These are phyloP conservation scores for Alexandromys fortis DNA, from an alignment of 2,113 vertebrate species.

Conservation along the genomic window DNA sequence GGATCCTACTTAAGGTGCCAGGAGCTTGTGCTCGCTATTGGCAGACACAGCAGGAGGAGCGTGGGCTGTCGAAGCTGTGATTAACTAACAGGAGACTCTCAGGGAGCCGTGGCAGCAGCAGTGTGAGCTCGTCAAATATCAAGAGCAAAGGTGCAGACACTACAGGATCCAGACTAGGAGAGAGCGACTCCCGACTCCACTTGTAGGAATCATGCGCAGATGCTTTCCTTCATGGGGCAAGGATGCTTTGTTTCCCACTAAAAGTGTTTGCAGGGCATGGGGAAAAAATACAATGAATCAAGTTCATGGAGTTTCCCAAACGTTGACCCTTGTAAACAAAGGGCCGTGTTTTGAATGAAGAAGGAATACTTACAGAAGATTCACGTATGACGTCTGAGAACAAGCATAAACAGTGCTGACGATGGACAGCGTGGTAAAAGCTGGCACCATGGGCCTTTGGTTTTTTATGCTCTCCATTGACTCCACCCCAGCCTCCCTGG, in stretches of 20 bases:
- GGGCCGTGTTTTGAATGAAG: not conserved
- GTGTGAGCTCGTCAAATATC: conserved; percentile 42
- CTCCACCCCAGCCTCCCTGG: not conserved
- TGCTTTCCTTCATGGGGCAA: not conserved
- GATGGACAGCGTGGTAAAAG: not conserved
- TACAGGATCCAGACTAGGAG: conserved; percentile 10
- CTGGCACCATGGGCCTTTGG: not conserved
- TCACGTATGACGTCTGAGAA: not conserved
- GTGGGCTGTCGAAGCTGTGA: conserved; percentile 32
- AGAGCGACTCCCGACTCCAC: not conserved
- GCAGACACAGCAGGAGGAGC: conserved; percentile 43
- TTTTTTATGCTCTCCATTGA: not conserved
- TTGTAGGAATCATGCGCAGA: not conserved
- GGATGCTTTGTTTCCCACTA: not conserved
- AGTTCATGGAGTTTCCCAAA: conserved; percentile 7
- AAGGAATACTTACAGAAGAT: not conserved
- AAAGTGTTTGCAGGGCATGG: not conserved
- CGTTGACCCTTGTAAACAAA: not conserved
- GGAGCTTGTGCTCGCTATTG: not conserved
- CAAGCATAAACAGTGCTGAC: not conserved
- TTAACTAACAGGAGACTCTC: conserved; percentile 38
- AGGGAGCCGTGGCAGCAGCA: not conserved
- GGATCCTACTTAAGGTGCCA: conserved; percentile 31
- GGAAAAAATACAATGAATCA: conserved; percentile 24
- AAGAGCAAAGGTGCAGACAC: conserved; percentile 26